Conservation (phyloP, 2,888 invertebrate species). For the Idaea aversata region DNA sequence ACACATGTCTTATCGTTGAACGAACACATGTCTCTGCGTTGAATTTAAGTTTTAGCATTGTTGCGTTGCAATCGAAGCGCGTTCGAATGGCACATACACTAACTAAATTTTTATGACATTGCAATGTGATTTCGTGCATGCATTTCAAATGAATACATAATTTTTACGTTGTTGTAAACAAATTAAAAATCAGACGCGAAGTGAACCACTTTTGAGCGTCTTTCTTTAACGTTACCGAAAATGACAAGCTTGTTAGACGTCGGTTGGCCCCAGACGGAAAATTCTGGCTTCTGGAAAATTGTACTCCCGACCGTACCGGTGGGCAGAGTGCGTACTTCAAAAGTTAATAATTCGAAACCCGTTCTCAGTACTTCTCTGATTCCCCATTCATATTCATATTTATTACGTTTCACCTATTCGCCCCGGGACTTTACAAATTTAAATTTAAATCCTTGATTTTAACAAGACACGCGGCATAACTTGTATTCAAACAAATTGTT, state of each 20-base stretch:
- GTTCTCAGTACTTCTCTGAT: conserved; percentile 69
- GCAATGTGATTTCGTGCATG: no score
- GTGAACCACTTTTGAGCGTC: neutral
- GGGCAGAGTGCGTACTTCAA: conserved; percentile 57
- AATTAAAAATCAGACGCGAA: neutral
- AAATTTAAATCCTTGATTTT: conserved; percentile 74
- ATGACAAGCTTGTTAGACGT: conserved; percentile 61
- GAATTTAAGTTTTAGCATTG: no score
- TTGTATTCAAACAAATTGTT: conserved; percentile 58
- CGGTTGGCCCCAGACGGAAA: conserved; percentile 41
- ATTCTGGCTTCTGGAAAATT: conserved; percentile 28
- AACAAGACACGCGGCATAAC: conserved; percentile 67
- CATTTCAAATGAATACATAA: no score
- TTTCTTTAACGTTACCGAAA: conserved; percentile 42
- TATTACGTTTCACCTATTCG: conserved; percentile 77
- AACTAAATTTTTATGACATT: no score
- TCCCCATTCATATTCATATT: conserved; percentile 80
- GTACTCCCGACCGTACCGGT: conserved; percentile 52
- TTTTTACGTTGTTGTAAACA: no score
- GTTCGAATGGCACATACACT: no score
- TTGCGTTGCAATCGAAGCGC: no score
- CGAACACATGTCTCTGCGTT: no score
- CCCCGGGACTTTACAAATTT: conserved; percentile 62
- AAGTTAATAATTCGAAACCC: conserved; percentile 77
- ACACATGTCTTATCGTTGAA: no score